Conservation (phyloP, 2,888 invertebrate species). For the Cyrtodaria siliqua region DNA sequence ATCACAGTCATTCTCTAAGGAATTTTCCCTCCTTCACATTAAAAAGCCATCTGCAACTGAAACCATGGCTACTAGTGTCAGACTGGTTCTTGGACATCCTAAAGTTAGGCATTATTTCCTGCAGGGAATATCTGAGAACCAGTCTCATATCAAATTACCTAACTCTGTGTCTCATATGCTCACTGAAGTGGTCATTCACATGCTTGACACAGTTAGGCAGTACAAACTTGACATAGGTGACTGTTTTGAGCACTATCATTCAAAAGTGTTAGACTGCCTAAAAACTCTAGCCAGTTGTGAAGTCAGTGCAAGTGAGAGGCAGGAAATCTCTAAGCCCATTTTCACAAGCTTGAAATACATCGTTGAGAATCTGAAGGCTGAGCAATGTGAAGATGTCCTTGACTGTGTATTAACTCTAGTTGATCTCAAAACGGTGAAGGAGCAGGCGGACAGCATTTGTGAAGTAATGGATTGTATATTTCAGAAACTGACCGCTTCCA, state of each 20-base stretch:
- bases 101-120: constrained; percentile 28
- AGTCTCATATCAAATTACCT: constrained; percentile 8
- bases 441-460: not conserved
- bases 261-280: constrained; percentile 8
- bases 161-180: constrained; percentile 16
- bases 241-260: constrained; percentile 16
- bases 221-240: not conserved
- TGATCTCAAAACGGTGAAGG: not conserved
- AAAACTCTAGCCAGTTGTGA: not conserved
- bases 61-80: not conserved
- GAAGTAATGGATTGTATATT: constrained; percentile 6
- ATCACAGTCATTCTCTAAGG: not conserved
- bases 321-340: not conserved
- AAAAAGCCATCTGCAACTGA: not conserved
- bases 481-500: constrained; percentile 7
- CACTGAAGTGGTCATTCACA: constrained; percentile 24
- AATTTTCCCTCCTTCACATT: constrained; percentile 1
- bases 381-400: constrained; percentile 11
- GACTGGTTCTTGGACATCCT: constrained; percentile 29
- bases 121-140: not conserved
- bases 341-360: not conserved
- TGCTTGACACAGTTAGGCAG: constrained; percentile 2
- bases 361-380: not conserved
- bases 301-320: not conserved
- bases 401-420: not conserved